Percentiles rank a stretch among this genome's conserved stretches.
Conservation (phyloP, 2,888 invertebrate species). For the Hirtodrosophila alboralis region DNA sequence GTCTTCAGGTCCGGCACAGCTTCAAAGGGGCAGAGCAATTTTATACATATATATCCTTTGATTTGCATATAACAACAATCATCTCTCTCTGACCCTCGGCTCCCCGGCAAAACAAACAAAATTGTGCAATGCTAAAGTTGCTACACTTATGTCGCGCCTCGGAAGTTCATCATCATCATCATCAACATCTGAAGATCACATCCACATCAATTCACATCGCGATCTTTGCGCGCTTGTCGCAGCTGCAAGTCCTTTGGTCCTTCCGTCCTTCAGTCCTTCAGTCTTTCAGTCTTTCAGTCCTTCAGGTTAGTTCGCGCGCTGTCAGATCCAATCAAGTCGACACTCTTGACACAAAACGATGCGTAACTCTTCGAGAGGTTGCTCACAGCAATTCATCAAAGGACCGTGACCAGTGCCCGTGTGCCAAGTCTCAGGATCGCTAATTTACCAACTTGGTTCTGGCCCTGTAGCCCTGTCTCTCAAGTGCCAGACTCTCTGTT, state of each 20-base stretch:
- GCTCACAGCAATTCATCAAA: conserved; percentile 60
- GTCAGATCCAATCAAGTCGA: conserved; percentile 80
- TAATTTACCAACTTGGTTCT: conserved; percentile 51
- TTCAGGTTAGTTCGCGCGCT: conserved; percentile 70
- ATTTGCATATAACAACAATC: conserved; percentile 60
- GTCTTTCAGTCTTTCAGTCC: conserved; percentile 33
- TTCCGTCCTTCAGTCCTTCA: conserved; percentile 40
- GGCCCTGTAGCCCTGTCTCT: conserved; percentile 4
- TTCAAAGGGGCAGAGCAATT: conserved; percentile 56
- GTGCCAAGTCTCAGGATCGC: conserved; percentile 50
- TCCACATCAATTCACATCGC: conserved; percentile 61
- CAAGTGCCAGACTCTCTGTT: conserved; percentile 13
- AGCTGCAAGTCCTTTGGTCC: conserved; percentile 51
- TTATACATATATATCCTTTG: conserved; percentile 51
- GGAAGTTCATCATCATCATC: conserved; percentile 62
- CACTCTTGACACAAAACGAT: conserved; percentile 77
- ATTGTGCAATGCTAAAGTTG: conserved; percentile 51
- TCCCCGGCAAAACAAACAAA: conserved; percentile 67
- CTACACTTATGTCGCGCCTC: conserved; percentile 73
- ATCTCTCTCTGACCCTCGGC: conserved; percentile 56
- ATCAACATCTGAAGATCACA: conserved; percentile 46
- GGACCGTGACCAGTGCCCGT: conserved; percentile 68
- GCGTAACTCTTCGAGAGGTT: conserved; percentile 77
- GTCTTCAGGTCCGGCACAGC: conserved; percentile 39
- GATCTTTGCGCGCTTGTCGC: conserved; percentile 54